Base-by-base conservation (phyloP, 2,113 vertebrate species). In the Speoplatyrhinus poulsoni region DNA sequence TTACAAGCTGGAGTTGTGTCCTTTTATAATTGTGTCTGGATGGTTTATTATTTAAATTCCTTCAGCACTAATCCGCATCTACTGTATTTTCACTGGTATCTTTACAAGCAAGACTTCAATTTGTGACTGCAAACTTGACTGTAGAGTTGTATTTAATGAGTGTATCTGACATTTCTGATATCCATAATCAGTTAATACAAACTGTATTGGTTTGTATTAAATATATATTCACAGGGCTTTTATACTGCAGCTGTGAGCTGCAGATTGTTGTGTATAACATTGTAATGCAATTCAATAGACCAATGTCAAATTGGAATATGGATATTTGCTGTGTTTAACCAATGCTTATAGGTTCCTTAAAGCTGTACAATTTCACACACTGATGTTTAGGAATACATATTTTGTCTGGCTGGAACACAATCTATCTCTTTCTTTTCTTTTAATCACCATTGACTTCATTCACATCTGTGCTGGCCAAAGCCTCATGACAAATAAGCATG, bases 1-100 rank as follows among this genome's bases (percentile, higher is more conserved):
- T 72, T 73, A 60, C 36, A 52, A 67, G 33, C 46, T 66, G 60
- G 80, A 60, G 16, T 33, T 48, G 46, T 33, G 19, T 71, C 50
- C 47, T 59, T 11, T 61, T n/a, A 2, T 2, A 62, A 62, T 26
- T 62, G 62, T 60, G 59, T 36, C 8, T 48, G 61, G 69, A 19
- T 73, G 67, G 62, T 32, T 70, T 48, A 69, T 73, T 62, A 36
- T 56, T 67, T 46, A 47, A 49, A 63, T 9, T 15, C 17, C 17
- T 5, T 1, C 16, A 6, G 12, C 8, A 36, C 5, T 70, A 49
- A 52, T 49, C 17, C 33, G 46, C 26, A 46, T 69, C 12, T 26
- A 13, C 6, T 19, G 50, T 46, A 54, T 69, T 80, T 73, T 58
- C 65, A 16, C 60, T 67, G 17, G 54, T 58, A 8, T 8, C 11